Evolutionary conservation across 2,888 invertebrate species (phyloP).

Genomic region (Agrilus biguttatus): DNA sequence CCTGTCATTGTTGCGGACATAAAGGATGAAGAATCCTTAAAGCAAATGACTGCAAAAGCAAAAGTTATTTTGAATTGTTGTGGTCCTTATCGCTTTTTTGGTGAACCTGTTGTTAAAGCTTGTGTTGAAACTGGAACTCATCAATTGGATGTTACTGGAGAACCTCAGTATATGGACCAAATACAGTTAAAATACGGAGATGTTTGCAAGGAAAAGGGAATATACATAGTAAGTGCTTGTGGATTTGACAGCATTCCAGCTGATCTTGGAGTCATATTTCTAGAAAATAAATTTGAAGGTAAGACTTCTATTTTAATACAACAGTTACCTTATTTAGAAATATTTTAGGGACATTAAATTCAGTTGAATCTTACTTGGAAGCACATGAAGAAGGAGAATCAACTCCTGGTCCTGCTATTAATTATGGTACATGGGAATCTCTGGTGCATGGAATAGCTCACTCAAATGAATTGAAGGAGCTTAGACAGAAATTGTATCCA

Average conservation of each 20-base stretch:
- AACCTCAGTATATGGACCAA: constrained; percentile 48
- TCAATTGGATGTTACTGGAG: constrained; percentile 88
- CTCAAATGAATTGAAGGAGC: constrained; percentile 41
- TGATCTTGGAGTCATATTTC: constrained; percentile 72
- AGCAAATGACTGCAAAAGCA: constrained; percentile 65
- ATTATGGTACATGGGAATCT: constrained; percentile 86
- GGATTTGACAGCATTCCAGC: constrained; percentile 87
- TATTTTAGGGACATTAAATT: constrained; percentile 52
- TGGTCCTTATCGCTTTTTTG: constrained; percentile 79
- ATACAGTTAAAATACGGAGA: constrained; percentile 62
- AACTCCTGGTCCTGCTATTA: constrained; percentile 38
- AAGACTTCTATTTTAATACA: constrained; percentile 9
- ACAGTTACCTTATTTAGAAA: background rate
- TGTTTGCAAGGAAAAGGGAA: constrained; percentile 59
- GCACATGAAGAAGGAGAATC: constrained; percentile 17
- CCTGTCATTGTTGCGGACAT: constrained; percentile 69
- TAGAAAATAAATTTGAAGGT: constrained; percentile 66
- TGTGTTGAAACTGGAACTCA: constrained; percentile 63
- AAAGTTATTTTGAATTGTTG: constrained; percentile 81
- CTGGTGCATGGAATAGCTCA: constrained; percentile 63
- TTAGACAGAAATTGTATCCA: constrained; percentile 56
- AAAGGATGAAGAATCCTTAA: constrained; percentile 54
- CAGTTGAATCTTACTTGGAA: constrained; percentile 56
- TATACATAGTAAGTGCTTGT: constrained; percentile 81
- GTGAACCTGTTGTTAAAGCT: constrained; percentile 80